Base-by-base conservation (phyloP, 1,140 invertebrate species). In the Tenebrio molitor region DNA sequence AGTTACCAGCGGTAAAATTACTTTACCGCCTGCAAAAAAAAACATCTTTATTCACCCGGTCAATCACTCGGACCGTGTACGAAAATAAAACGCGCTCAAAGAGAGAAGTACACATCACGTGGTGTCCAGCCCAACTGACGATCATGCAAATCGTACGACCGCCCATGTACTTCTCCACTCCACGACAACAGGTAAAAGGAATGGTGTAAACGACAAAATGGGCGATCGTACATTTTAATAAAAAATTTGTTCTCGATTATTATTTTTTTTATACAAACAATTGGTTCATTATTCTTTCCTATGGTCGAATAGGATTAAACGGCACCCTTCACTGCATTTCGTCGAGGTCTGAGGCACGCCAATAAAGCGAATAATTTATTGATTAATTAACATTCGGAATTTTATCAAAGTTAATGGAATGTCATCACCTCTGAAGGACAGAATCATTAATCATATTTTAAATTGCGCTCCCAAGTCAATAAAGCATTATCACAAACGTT, bases 1-100 rank as follows among this genome's bases (percentile, higher is more conserved):
- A 63, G 97, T 91, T 44, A 99, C 95, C 70, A 95, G 91, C 4
- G 94, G 94, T 41, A 99, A 85, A 83, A 99, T 93, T 0, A 93
- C 93, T 86, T 99, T 99, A 58, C 98, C 98, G 23, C 80, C 79
- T 78, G 34, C 36, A 73, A 73, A 21, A 14, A 34, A 36, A 23
- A 7, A 69, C 23, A 33, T 4, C 10, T 4, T 33, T 33, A 5
- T 33, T 33, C 14, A n/a, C n/a, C n/a, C n/a, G n/a, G n/a, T n/a
- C n/a, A n/a, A n/a, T n/a, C n/a, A n/a, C n/a, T n/a, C n/a, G n/a
- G n/a, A n/a, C n/a, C n/a, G n/a, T n/a, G n/a, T n/a, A n/a, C n/a
- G n/a, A n/a, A n/a, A n/a, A n/a, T n/a, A n/a, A n/a, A n/a, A n/a
- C n/a, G n/a, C n/a, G n/a, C n/a, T n/a, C n/a, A n/a, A n/a, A n/a